These are phyloP conservation scores for Tachina lurida DNA, from an alignment of 2,888 invertebrate species.

Conservation along the genomic window DNA sequence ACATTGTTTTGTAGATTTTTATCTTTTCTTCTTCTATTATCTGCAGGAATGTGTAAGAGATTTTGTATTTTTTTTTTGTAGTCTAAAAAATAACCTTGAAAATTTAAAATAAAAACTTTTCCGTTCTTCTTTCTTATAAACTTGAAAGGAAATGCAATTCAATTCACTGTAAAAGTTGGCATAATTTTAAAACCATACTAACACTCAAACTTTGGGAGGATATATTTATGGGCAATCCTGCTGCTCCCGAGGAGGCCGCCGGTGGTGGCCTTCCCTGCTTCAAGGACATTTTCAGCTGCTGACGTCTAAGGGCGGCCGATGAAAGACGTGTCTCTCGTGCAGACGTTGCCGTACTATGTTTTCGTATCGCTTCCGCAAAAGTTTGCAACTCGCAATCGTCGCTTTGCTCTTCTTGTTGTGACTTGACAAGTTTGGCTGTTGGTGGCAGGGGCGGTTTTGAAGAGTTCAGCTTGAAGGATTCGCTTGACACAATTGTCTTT, in stretches of 20 bases:
- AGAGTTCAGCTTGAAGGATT: conserved; percentile 77
- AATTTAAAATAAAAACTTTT: conserved; percentile 6
- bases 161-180: background rate
- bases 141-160: conserved; percentile 22
- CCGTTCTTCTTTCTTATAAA: conserved; percentile 3
- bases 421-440: conserved; percentile 47
- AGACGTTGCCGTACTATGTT: conserved; percentile 69
- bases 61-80: conserved; percentile 27
- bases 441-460: conserved; percentile 81
- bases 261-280: conserved; percentile 79
- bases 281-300: conserved; percentile 79
- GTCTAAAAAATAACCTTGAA: conserved; percentile 43
- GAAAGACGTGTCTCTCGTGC: conserved; percentile 74
- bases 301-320: conserved; percentile 75
- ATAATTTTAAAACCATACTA: conserved; percentile 25
- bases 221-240: conserved; percentile 69
- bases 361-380: conserved; percentile 73
- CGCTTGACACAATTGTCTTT: conserved; percentile 55
- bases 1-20: background rate
- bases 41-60: background rate
- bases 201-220: conserved; percentile 68
- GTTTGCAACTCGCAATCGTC: conserved; percentile 73
- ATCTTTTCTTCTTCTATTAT: background rate
- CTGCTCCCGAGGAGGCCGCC: conserved; percentile 77
- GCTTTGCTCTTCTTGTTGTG: conserved; percentile 40